Evolutionary conservation across 1,140 invertebrate species (phyloP).

Genomic region (Atta colombica): DNA sequence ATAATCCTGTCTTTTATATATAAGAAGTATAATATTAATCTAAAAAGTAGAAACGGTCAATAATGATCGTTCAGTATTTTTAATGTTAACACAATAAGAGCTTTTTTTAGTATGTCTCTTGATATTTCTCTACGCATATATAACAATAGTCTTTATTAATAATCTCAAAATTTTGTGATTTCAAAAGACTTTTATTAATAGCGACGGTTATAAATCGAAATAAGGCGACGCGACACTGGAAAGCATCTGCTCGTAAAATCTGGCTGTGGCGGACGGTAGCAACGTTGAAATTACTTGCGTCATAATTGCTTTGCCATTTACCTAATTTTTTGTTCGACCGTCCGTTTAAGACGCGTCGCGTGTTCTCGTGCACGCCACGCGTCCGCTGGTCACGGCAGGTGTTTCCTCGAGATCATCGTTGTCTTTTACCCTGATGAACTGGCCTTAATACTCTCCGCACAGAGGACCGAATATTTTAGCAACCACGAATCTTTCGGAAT

Average conservation of each 20-base stretch:
- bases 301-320: conserved; percentile 75
- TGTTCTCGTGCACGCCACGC: conserved; percentile 41
- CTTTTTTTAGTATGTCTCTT: neutral
- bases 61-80: no score
- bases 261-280: conserved; percentile 36
- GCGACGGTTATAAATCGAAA: conserved; percentile 31
- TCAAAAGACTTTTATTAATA: neutral
- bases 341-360: conserved; percentile 46
- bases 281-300: conserved; percentile 53
- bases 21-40: no score
- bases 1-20: no score
- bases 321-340: conserved; percentile 70
- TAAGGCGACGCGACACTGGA: neutral
- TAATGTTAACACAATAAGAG: no score
- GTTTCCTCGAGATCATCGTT: conserved; percentile 31
- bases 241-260: conserved; percentile 66
- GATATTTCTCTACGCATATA: neutral
- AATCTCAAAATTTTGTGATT: conserved; percentile 24
- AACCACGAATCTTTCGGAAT: neutral
- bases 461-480: conserved; percentile 7
- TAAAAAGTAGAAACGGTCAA: no score
- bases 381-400: conserved; percentile 58
- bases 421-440: conserved; percentile 31
- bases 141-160: conserved; percentile 8
- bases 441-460: conserved; percentile 53